Conservation (phyloP, 2,113 vertebrate species). For the Cephalopterus ornatus region DNA sequence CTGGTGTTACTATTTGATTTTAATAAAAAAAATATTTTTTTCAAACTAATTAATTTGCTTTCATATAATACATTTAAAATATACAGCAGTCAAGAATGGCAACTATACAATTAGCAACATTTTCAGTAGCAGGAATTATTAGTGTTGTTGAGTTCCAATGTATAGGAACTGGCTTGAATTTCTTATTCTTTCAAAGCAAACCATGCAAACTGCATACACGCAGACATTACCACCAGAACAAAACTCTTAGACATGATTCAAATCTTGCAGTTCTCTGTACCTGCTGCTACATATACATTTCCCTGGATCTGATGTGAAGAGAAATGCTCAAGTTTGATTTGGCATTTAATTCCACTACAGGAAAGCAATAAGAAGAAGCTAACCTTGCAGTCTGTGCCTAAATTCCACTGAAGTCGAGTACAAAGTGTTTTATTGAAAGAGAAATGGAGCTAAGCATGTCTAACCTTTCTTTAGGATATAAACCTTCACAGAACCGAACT, state of each 20-base stretch:
- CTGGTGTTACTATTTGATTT: not conserved
- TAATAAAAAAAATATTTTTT: not conserved
- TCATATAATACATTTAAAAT: not conserved
- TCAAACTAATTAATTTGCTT: not conserved
- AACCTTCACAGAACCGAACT: not conserved
- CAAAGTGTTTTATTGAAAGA: not conserved
- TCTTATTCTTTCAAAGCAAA: not conserved
- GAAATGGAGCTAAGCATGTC: not conserved
- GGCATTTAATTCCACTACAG: not conserved
- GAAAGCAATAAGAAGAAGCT: not conserved
- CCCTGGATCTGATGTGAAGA: not conserved
- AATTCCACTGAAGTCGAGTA: not conserved
- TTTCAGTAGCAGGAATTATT: not conserved
- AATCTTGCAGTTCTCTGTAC: not conserved
- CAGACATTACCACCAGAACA: not conserved
- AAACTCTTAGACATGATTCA: not conserved
- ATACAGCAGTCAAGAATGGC: not conserved
- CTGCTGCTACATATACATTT: not conserved
- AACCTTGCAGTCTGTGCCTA: not conserved
- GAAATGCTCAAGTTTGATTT: not conserved
- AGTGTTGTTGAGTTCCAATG: not conserved
- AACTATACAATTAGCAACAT: not conserved
- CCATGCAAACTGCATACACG: not conserved
- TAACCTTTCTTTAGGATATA: not conserved
- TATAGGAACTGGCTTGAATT: not conserved